Evolutionary conservation across 2,888 invertebrate genomes (phyloP), one percentile per base, ranked within the genome.

Genomic region (Drosophila greeni): DNA sequence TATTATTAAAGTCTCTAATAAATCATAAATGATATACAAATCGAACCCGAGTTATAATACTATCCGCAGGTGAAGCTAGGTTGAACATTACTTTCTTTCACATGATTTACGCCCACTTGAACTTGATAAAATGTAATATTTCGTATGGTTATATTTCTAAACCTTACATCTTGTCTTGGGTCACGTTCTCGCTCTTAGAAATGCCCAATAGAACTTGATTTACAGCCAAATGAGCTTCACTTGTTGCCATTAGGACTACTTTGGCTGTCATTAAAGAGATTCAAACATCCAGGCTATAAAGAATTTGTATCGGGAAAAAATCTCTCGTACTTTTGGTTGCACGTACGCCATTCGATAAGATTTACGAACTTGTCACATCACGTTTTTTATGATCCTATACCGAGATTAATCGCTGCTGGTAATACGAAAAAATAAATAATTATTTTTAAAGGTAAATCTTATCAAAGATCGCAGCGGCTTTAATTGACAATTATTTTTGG

Each of bases 401-500:
- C 4, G n/a, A 56, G 43, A 59, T 59, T 59, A 37, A 43, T 16
- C 8, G 12, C 29, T 5, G 34, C 26, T 36, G 14, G n/a, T 20
- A 54, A 54, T 16, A 33, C 29, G n/a, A 29, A 29, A 43, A 29
- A 56, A 43, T 18, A 43, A 23, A 37, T 31, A 36, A 23, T 29
- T 42, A 37, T 43, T 56, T 34, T 23, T 4, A 36, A 33, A 54
- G 20, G 18, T 34, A 34, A 14, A 54, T 34, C 20, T 58, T 29
- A 58, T 55, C 56, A 55, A 34, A 23, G 11, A 59, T 59, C 23
- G 11, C 2, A 20, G 11, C n/a, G 5, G 29, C 34, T 42, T 58
- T 43, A 43, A 43, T 43, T 55, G 34, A 16, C 29, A 16, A 58
- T 58, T 31, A 29, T 36, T 58, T 58, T 42, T 26, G 34, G n/a